Base-by-base conservation (phyloP, 2,113 vertebrate species). In the Cyprinus carpio region DNA sequence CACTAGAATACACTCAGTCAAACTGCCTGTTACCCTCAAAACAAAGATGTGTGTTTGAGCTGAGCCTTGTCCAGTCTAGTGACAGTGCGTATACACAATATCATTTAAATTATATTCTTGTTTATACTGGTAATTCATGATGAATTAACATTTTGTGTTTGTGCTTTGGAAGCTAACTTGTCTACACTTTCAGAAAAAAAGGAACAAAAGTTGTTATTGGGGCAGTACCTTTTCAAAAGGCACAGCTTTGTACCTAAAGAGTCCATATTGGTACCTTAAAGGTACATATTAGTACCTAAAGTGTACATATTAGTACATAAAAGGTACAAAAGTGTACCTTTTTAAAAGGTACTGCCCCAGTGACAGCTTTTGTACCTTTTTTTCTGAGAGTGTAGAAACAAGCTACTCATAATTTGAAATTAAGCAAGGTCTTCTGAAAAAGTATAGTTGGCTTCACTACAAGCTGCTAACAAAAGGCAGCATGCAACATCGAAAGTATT, bases 1-100 rank as follows among this genome's bases (percentile, higher is more conserved):
- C 80, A 37, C 80, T 56, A 34, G 37, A 43, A 82, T 71, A 71
- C 64, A 54, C 80, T 82, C 64, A 54, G 46, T 71, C 80, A 71
- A 71, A 29, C 46, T 51, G 65, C 20, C 80, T 71, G 80, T 82
- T 37, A 71, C 43, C 64, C 80, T 51, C 60, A 49, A 81, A 8
- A 62, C 37, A 16, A 46, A 49, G 60, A 46, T 46, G 60, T 49
- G 78, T 27, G n/a, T 64, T 65, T 65, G 37, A 40, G 12, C 72
- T 20, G 34, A 4, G 6, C 25, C 60, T 29, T 46, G 58, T 64
- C 58, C 60, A 18, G 37, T 43, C 25, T 46, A 6, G 1, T 9
- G 43, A 18, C 23, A 49, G 13, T 12, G 9, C 29, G 23, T 18
- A 18, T 56, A 10, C 23, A 75, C 72, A 49, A 46, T 72, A 23